Conservation (phyloP, 2,888 invertebrate species). For the Drosophila merina region DNA sequence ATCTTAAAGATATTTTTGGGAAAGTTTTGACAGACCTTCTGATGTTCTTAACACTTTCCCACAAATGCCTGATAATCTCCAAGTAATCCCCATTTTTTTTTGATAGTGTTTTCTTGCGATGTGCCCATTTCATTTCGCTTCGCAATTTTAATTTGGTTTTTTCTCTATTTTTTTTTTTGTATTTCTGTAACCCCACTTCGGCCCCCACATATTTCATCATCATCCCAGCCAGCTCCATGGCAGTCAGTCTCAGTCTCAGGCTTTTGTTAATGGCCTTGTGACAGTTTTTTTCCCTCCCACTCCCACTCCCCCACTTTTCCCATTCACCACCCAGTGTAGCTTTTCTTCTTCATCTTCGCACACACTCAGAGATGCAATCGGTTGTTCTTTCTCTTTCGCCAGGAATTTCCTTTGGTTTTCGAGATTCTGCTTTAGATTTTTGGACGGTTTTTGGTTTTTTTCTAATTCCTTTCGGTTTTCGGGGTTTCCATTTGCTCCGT, state of each 20-base stretch:
- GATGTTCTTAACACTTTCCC: too few species aligned
- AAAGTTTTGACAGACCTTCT: too few species aligned
- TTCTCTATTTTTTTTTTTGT: neutral
- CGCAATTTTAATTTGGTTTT: conserved; percentile 73
- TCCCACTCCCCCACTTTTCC: neutral
- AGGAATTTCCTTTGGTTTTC: conserved; percentile 17
- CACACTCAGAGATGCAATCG: conserved; percentile 37
- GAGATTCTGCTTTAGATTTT: conserved; percentile 16
- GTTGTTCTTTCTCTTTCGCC: conserved; percentile 10
- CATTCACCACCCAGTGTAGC: neutral
- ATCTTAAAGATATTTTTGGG: too few species aligned
- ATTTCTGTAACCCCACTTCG: neutral
- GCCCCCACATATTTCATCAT: conserved; percentile 15
- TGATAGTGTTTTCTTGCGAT: conserved; percentile 10
- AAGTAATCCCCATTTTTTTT: neutral
- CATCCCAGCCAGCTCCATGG: conserved; percentile 30
- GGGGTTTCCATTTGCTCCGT: conserved; percentile 23
- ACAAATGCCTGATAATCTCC: neutral
- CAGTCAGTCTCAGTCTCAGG: conserved; percentile 72
- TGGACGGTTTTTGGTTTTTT: neutral
- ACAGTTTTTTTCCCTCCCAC: conserved; percentile 56
- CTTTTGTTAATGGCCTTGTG: conserved; percentile 77
- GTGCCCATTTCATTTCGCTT: conserved; percentile 67
- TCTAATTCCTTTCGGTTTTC: conserved; percentile 30
- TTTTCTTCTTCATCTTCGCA: conserved; percentile 19